Evolutionary conservation across 2,888 invertebrate species (phyloP).

Genomic region (Geophilus truncorum): DNA sequence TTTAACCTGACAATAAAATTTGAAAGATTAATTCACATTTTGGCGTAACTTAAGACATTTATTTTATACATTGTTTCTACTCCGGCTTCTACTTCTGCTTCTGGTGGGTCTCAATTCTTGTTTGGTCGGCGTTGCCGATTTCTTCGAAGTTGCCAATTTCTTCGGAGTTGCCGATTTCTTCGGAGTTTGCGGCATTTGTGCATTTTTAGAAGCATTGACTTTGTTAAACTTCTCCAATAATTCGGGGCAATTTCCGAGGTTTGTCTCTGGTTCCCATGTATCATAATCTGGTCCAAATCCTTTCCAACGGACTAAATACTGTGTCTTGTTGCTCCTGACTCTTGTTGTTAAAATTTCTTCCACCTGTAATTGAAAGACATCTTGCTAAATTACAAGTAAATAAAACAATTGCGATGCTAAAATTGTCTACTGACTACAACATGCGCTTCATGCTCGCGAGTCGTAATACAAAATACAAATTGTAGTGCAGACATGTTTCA

Average conservation of each 20-base stretch:
- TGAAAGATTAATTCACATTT: too few relatives aligned
- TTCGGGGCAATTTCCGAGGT: background rate
- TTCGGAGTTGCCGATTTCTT: too few relatives aligned
- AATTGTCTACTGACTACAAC: too few relatives aligned
- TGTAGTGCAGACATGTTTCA: too few relatives aligned
- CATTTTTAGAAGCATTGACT: background rate
- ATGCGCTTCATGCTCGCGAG: too few relatives aligned
- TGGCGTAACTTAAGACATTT: too few relatives aligned
- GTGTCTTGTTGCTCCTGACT: background rate
- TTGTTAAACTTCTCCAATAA: background rate
- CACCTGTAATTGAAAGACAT: background rate
- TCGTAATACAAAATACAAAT: too few relatives aligned
- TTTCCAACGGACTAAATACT: background rate
- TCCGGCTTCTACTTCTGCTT: background rate
- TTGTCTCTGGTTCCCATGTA: background rate
- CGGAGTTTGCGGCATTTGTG: too few relatives aligned
- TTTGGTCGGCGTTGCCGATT: too few relatives aligned
- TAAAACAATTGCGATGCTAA: too few relatives aligned
- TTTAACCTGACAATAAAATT: background rate
- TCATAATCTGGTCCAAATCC: background rate
- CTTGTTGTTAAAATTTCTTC: background rate
- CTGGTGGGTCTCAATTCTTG: background rate
- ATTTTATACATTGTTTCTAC: background rate
- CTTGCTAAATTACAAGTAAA: too few relatives aligned
- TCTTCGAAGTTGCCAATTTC: too few relatives aligned